Percentiles rank a stretch among this genome's conserved stretches.
Evolutionary conservation across 53 echinoderm and acorn worm species (phyloP).

Genomic region (Holothuria leucospilota): DNA sequence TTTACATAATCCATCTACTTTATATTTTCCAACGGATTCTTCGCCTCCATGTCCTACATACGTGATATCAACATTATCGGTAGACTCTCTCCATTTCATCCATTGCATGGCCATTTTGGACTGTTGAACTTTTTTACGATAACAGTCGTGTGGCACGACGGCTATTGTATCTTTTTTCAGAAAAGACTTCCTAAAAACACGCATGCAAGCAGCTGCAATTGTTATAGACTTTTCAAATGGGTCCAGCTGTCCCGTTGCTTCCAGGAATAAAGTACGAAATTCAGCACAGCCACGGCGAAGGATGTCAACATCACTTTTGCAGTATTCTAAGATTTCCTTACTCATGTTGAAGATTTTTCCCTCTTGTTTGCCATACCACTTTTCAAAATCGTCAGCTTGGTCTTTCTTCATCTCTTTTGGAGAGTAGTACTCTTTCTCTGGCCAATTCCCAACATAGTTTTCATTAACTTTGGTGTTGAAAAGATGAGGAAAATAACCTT

Average conservation of each 20-base stretch:
- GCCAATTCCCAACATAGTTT: background rate
- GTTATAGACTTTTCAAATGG: slow-evolving; percentile 67
- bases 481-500: slow-evolving; percentile 26
- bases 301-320: slow-evolving; percentile 52
- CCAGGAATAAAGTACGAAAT: slow-evolving; percentile 29
- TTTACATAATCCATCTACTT: slow-evolving; percentile 53
- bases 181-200: slow-evolving; percentile 38
- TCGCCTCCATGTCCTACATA: slow-evolving; percentile 39
- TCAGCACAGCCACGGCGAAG: slow-evolving; percentile 36
- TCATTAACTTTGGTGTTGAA: slow-evolving; percentile 1
- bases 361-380: background rate
- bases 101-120: slow-evolving; percentile 43
- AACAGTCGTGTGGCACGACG: background rate
- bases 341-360: background rate
- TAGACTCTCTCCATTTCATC: slow-evolving; percentile 19
- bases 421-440: background rate
- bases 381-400: background rate
- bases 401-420: background rate
- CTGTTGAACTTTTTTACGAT: slow-evolving; percentile 1
- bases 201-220: slow-evolving; percentile 60
- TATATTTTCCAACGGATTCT: background rate
- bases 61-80: slow-evolving; percentile 7
- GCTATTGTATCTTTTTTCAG: slow-evolving; percentile 21
- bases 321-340: slow-evolving; percentile 37
- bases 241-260: slow-evolving; percentile 47